phyloP scores from a whole-genome alignment of 2,113 vertebrate genomes.

The Alaudala cheleensis region DNA sequence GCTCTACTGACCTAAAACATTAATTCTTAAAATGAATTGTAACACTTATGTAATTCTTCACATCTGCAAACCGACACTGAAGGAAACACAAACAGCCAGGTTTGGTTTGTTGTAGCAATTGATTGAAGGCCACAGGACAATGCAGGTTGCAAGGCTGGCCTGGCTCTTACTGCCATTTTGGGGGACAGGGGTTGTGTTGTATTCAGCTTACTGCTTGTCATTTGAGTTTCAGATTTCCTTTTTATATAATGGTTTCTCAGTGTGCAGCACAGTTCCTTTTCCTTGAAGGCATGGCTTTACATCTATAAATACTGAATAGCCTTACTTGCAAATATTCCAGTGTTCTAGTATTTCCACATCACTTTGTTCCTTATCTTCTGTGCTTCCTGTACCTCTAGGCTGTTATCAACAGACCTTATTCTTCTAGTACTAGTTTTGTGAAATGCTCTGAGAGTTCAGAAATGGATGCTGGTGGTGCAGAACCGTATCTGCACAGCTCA shows the following conservation, averaged over 20 bases:
- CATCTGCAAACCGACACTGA: rapidly evolving
- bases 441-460: background rate
- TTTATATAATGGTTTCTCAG: background rate
- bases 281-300: background rate
- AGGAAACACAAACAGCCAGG: background rate
- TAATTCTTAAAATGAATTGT: background rate
- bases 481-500: background rate
- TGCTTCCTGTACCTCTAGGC: background rate
- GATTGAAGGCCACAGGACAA: background rate
- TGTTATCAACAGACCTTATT: background rate
- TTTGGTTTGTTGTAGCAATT: background rate
- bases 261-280: background rate
- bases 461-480: background rate
- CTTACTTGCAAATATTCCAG: background rate
- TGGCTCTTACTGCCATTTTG: background rate
- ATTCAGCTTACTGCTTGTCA: background rate
- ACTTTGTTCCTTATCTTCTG: background rate
- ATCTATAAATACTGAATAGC: background rate
- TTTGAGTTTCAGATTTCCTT: background rate
- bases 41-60: background rate
- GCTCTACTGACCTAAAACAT: background rate
- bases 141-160: background rate
- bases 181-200: background rate
- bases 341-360: background rate
- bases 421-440: background rate